These are phyloP conservation scores for Trachurus trachurus DNA, from an alignment of 2,797 vertebrate species.

Conservation along the genomic window DNA sequence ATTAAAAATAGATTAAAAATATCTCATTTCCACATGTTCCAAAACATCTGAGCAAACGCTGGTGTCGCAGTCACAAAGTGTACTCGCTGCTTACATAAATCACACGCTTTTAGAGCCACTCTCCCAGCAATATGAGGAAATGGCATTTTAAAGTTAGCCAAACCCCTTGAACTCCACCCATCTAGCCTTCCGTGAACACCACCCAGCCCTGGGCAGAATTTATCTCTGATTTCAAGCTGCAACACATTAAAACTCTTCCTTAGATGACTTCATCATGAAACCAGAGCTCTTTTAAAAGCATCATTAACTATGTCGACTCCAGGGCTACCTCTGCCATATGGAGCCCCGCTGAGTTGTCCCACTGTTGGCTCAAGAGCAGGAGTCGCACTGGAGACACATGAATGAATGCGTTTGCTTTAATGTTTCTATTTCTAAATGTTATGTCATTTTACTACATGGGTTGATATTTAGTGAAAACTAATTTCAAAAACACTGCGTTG, in stretches of 20 bases:
- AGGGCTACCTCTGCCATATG: conserved; percentile 54
- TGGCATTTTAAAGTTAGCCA: conserved; percentile 72
- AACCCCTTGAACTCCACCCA: conserved; percentile 75
- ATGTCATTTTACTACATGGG: neutral
- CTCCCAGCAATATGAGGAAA: conserved; percentile 69
- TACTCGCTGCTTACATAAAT: conserved; percentile 55
- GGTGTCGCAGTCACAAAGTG: conserved; percentile 34
- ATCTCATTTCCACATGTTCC: conserved; percentile 29
- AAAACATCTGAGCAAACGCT: conserved; percentile 14
- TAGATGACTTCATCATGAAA: conserved; percentile 85
- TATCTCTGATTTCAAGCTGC: conserved; percentile 84
- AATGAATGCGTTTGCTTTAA: conserved; percentile 5
- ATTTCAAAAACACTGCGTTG: conserved; percentile 2
- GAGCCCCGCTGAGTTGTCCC: conserved; percentile 49
- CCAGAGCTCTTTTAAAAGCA: conserved; percentile 78
- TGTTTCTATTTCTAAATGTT: conserved; percentile 34
- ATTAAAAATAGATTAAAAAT: conserved; percentile 27
- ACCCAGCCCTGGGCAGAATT: conserved; percentile 70
- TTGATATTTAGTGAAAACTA: neutral
- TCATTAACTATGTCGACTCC: conserved; percentile 73
- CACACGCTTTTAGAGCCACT: conserved; percentile 53
- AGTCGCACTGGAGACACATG: conserved; percentile 8
- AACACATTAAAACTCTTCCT: conserved; percentile 83
- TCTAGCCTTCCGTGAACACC: conserved; percentile 62
- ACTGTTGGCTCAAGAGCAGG: conserved; percentile 6